Conservation (phyloP, 2,797 vertebrate species). For the Coregonus sp. region DNA sequence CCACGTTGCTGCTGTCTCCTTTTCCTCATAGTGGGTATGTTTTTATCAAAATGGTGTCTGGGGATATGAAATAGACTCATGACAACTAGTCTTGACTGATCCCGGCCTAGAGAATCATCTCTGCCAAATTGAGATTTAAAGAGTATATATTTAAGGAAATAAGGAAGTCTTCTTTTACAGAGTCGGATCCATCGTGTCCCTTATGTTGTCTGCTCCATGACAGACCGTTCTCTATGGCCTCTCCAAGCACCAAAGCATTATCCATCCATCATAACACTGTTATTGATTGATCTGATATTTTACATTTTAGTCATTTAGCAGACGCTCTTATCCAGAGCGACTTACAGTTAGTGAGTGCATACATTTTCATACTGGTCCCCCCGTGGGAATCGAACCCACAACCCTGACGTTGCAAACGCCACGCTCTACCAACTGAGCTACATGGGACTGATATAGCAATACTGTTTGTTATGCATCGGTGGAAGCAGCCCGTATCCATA, state of each 20-base stretch:
- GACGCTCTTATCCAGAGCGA: too few species aligned
- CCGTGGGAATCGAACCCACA: too few species aligned
- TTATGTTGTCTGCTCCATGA: neutral
- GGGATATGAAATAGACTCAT: slow-evolving; percentile 44
- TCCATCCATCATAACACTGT: slow-evolving; percentile 56
- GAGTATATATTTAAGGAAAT: slow-evolving; percentile 54
- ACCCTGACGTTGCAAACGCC: too few species aligned
- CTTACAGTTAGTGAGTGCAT: too few species aligned
- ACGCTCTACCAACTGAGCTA: too few species aligned
- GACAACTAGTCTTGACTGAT: slow-evolving; percentile 54
- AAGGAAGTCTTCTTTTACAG: slow-evolving; percentile 39
- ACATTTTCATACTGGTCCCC: too few species aligned
- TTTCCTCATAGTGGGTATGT: neutral
- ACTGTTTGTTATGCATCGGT: slow-evolving; percentile 73
- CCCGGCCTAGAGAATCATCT: slow-evolving; percentile 66
- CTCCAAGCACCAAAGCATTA: slow-evolving; percentile 1
- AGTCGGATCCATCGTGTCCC: neutral
- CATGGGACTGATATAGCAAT: slow-evolving; percentile 57
- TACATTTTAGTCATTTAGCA: too few species aligned
- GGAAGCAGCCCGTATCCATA: slow-evolving; percentile 40
- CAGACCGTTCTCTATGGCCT: neutral
- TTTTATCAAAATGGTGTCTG: neutral
- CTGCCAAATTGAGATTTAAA: slow-evolving; percentile 79
- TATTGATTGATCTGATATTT: slow-evolving; percentile 51
- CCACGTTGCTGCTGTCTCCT: neutral